Conservation (phyloP, 2,797 vertebrate genomes). For the Periophthalmus magnuspinnatus region DNA sequence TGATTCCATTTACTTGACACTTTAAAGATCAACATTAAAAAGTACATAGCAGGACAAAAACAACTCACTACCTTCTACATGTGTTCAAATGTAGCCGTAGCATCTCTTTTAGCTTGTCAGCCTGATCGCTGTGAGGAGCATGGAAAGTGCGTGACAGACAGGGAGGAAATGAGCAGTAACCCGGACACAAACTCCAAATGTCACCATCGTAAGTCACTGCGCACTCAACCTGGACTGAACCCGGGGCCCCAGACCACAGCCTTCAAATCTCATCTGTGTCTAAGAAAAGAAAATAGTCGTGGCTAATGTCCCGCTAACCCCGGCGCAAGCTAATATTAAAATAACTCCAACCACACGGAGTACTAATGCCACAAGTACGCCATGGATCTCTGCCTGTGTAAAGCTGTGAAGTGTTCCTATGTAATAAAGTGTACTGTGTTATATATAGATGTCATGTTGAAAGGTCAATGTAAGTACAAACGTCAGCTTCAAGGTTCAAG, state of each 20-base stretch:
- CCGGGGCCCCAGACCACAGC: constrained; percentile 30
- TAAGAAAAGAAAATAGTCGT: constrained; percentile 17
- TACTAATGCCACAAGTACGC: constrained; percentile 14
- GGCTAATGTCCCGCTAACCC: constrained; percentile 19
- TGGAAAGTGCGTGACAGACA: constrained; percentile 23
- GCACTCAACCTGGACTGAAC: constrained; percentile 26
- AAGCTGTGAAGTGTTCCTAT: constrained; percentile 10
- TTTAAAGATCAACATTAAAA: not conserved
- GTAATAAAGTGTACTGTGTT: not conserved
- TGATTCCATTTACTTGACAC: not conserved
- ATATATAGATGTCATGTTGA: constrained; percentile 1
- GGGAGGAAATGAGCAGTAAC: constrained; percentile 44
- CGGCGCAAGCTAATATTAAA: constrained; percentile 36
- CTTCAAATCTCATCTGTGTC: constrained; percentile 36
- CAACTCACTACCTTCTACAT: constrained; percentile 13
- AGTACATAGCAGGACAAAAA: not conserved
- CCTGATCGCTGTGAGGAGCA: constrained; percentile 24
- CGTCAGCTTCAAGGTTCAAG: no score
- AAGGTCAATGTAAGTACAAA: not conserved
- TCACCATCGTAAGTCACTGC: constrained; percentile 23
- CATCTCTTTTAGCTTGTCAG: constrained; percentile 22
- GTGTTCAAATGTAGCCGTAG: constrained; percentile 24
- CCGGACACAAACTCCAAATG: constrained; percentile 32
- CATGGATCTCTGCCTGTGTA: constrained; percentile 34
- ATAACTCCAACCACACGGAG: constrained; percentile 31